Percentiles rank a stretch among this genome's conserved stretches.
Evolutionary conservation across 64 coral and sea anemone species (phyloP).

Genomic region (Montipora cactus): DNA sequence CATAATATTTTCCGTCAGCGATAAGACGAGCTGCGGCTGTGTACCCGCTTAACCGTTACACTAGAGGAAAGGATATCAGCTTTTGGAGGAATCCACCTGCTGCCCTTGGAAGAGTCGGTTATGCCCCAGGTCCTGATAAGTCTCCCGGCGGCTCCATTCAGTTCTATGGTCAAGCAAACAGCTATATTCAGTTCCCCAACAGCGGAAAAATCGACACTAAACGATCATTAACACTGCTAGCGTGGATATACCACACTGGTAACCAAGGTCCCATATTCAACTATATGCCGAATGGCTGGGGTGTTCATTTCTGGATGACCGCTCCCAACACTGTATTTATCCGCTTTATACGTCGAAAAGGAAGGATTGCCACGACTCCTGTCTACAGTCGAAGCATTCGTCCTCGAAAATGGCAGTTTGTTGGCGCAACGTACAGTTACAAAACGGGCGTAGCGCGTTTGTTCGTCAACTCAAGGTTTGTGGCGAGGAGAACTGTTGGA

Average conservation of each 20-base stretch:
- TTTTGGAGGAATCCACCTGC: conserved; percentile 31
- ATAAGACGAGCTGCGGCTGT: conserved; percentile 47
- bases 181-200: conserved; percentile 61
- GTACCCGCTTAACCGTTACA: conserved; percentile 64
- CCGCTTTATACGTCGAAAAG: conserved; percentile 45
- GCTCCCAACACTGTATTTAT: conserved; percentile 19
- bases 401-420: conserved; percentile 37
- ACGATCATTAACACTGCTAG: conserved; percentile 58
- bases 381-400: conserved; percentile 11
- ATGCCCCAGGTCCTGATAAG: conserved; percentile 47
- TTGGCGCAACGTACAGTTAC: conserved; percentile 33
- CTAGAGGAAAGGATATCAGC: conserved; percentile 36
- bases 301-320: conserved; percentile 67
- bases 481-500: not conserved
- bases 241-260: conserved; percentile 64
- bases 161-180: conserved; percentile 54
- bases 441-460: conserved; percentile 22
- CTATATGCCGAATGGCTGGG: conserved; percentile 55
- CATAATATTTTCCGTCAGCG: not conserved
- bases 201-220: conserved; percentile 51
- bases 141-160: conserved; percentile 36
- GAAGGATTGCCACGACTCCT: not conserved
- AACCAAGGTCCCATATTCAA: conserved; percentile 62
- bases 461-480: conserved; percentile 29
- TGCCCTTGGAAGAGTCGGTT: not conserved